Conservation (phyloP, 2,888 invertebrate genomes). For the Dasysyrphus tricinctus region DNA sequence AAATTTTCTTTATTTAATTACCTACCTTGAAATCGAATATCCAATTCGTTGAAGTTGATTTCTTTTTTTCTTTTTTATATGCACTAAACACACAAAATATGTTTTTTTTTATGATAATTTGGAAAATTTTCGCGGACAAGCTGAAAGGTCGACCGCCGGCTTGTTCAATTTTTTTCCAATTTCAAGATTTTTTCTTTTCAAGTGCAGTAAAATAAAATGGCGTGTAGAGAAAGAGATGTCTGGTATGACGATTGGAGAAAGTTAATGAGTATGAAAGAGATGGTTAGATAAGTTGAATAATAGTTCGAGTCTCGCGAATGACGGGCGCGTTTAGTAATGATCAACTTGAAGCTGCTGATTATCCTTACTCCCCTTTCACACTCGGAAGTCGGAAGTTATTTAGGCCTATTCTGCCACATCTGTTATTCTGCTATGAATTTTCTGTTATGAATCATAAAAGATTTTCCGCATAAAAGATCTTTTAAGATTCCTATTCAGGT, state of each 20-base stretch:
- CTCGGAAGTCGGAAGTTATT: too few species aligned
- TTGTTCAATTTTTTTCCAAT: conserved; percentile 45
- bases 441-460: too few species aligned
- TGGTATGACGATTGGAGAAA: not conserved
- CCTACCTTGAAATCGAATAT: conserved; percentile 57
- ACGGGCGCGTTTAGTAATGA: conserved; percentile 10
- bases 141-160: conserved; percentile 58
- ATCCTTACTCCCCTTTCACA: too few species aligned
- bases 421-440: too few species aligned
- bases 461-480: too few species aligned
- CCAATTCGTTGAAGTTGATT: conserved; percentile 27
- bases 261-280: not conserved
- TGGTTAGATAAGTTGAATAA: not conserved
- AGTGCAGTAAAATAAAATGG: conserved; percentile 12
- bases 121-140: conserved; percentile 51
- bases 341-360: not conserved
- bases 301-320: not conserved
- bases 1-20: conserved; percentile 36
- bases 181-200: too few species aligned
- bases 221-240: not conserved
- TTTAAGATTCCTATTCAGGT: too few species aligned
- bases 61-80: not conserved
- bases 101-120: conserved; percentile 7
- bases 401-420: too few species aligned
- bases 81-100: conserved; percentile 26